Evolutionary conservation across 2,113 vertebrate species (phyloP).

Genomic region (Notarius lentiginosus): DNA sequence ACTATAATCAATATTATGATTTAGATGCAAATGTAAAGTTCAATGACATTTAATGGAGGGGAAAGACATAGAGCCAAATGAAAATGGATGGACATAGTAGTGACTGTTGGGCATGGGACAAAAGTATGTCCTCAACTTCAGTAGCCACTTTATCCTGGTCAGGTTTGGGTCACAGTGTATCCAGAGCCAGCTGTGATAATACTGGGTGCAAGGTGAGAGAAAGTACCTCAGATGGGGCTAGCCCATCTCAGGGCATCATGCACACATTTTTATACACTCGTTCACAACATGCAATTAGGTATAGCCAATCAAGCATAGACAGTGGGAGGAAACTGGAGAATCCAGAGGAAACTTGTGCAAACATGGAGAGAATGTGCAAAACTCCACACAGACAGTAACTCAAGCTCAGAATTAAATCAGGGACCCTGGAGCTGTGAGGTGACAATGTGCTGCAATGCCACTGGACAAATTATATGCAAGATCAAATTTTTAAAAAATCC

Average conservation of each 20-base stretch:
- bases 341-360: too few relatives aligned
- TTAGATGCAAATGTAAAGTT: background rate
- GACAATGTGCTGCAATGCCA: too few relatives aligned
- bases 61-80: background rate
- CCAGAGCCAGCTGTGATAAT: background rate
- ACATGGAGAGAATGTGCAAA: too few relatives aligned
- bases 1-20: background rate
- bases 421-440: too few relatives aligned
- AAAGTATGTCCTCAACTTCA: background rate
- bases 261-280: background rate
- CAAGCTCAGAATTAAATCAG: too few relatives aligned
- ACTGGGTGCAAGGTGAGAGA: background rate
- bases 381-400: too few relatives aligned
- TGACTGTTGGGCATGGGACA: background rate
- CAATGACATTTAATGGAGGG: background rate
- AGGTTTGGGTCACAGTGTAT: background rate
- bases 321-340: too few relatives aligned
- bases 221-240: background rate
- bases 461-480: background rate
- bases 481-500: background rate
- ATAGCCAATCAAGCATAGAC: background rate
- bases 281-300: background rate
- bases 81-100: background rate
- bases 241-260: background rate
- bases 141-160: background rate